Conservation (phyloP, 92 coral and sea anemone species). For the Phenganax subtilis region DNA sequence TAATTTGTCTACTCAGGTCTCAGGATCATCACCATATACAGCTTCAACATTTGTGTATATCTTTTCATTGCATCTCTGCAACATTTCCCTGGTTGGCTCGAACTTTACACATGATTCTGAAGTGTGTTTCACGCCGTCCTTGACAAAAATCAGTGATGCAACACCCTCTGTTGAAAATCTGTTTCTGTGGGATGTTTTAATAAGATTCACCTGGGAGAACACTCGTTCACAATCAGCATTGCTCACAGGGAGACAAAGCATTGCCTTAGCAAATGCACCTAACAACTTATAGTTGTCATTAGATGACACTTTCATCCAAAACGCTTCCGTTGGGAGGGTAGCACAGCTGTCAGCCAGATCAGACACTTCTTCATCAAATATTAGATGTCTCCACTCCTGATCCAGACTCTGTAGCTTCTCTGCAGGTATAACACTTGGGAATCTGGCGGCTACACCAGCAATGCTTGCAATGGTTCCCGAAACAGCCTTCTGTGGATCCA, state of each 20-base stretch:
- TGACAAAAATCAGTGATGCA: slow-evolving; percentile 17
- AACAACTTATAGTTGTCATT: slow-evolving; percentile 14
- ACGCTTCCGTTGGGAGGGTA: slow-evolving; percentile 28
- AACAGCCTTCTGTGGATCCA: slow-evolving; percentile 34
- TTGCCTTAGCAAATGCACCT: slow-evolving; percentile 20
- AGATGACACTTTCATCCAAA: slow-evolving; percentile 20
- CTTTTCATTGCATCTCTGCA: not conserved
- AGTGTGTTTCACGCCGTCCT: slow-evolving; percentile 1
- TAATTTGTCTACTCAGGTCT: not conserved
- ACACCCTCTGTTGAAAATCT: slow-evolving; percentile 19
- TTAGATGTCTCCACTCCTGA: slow-evolving; percentile 11
- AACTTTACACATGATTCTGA: slow-evolving; percentile 22
- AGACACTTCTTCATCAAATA: slow-evolving; percentile 2
- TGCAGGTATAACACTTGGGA: slow-evolving; percentile 13
- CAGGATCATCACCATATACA: slow-evolving; percentile 13
- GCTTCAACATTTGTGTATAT: slow-evolving; percentile 2
- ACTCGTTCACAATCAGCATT: slow-evolving; percentile 10
- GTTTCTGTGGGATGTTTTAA: slow-evolving; percentile 12
- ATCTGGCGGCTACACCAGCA: slow-evolving; percentile 17
- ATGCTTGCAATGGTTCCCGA: slow-evolving; percentile 22
- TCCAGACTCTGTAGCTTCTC: slow-evolving; percentile 20
- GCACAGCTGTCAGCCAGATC: slow-evolving; percentile 28
- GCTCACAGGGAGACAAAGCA: slow-evolving; percentile 26
- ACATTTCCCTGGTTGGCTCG: slow-evolving; percentile 2
- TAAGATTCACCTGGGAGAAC: slow-evolving; percentile 16